Conservation (phyloP, 92 coral and sea anemone species). For the Ricordea florida region DNA sequence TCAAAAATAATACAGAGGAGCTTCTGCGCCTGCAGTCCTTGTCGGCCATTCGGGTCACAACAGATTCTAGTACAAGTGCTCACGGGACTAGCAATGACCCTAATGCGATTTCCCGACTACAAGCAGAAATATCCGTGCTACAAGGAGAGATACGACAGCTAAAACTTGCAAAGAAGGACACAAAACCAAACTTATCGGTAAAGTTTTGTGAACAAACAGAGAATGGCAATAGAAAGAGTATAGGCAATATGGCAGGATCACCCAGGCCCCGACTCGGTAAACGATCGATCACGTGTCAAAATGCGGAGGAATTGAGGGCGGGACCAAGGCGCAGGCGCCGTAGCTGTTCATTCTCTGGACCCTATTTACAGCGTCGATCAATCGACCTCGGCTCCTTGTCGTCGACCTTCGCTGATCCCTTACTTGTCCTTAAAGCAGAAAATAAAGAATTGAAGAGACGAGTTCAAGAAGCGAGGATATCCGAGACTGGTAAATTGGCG, state of each 20-base stretch:
- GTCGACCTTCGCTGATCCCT: slow-evolving; percentile 15
- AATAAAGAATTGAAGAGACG: slow-evolving; percentile 57
- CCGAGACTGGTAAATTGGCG: slow-evolving; percentile 78
- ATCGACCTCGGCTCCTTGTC: slow-evolving; percentile 2
- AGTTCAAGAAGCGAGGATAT: slow-evolving; percentile 67
- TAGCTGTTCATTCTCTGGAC: slow-evolving; percentile 13
- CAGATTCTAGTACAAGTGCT: slow-evolving; percentile 7
- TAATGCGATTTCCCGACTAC: slow-evolving; percentile 31
- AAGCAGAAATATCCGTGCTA: slow-evolving; percentile 43
- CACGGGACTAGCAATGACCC: too few species aligned
- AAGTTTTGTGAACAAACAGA: neutral
- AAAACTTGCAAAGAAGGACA: slow-evolving; percentile 16
- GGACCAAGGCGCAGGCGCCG: neutral
- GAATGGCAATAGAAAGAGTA: neutral
- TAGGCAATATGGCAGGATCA: too few species aligned
- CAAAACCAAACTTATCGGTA: slow-evolving; percentile 3
- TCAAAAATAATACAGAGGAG: slow-evolving; percentile 45
- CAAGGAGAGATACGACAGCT: slow-evolving; percentile 48
- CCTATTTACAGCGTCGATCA: slow-evolving; percentile 17
- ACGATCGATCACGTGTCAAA: slow-evolving; percentile 64
- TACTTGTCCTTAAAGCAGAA: slow-evolving; percentile 55
- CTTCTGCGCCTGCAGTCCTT: slow-evolving; percentile 37
- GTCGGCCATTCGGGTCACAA: slow-evolving; percentile 23
- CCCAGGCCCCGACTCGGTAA: slow-evolving; percentile 41
- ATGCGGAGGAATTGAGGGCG: slow-evolving; percentile 26